Conservation (phyloP, 2,113 vertebrate genomes). For the Chrysemys picta region DNA sequence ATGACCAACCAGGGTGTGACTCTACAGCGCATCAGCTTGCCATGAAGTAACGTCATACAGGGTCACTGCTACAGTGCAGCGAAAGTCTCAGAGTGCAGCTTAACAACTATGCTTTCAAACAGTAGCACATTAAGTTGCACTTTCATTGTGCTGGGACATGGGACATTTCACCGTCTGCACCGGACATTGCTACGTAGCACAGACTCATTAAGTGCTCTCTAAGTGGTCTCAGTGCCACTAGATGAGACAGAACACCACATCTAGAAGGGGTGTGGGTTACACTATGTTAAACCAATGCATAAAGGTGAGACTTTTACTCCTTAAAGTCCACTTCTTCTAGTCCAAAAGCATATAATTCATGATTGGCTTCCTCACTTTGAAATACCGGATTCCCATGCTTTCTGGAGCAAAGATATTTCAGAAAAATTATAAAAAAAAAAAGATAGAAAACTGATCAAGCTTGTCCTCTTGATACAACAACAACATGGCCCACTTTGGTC, state of each 20-base stretch:
- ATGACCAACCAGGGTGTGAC: background rate
- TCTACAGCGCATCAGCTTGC: too few species aligned
- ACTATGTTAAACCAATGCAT: background rate
- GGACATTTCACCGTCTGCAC: background rate
- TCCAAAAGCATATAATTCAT: accelerated
- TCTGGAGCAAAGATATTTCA: background rate
- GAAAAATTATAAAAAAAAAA: background rate
- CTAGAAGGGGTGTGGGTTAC: too few species aligned
- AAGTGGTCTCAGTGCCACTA: too few species aligned
- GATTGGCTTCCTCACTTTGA: background rate
- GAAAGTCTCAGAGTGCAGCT: too few species aligned
- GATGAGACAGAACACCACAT: too few species aligned
- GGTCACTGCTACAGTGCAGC: too few species aligned
- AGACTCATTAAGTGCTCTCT: too few species aligned
- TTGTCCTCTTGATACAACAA: background rate
- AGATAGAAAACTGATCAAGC: background rate
- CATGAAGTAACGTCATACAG: too few species aligned
- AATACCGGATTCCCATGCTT: background rate
- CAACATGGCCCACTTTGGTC: accelerated
- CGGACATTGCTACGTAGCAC: background rate
- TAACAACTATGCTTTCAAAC: too few species aligned
- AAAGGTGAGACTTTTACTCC: accelerated
- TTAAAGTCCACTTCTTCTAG: too few species aligned
- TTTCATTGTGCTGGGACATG: background rate
- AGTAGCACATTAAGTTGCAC: background rate